phyloP scores from a whole-genome alignment of 2,113 vertebrate species.

The Engystomops pustulosus region DNA sequence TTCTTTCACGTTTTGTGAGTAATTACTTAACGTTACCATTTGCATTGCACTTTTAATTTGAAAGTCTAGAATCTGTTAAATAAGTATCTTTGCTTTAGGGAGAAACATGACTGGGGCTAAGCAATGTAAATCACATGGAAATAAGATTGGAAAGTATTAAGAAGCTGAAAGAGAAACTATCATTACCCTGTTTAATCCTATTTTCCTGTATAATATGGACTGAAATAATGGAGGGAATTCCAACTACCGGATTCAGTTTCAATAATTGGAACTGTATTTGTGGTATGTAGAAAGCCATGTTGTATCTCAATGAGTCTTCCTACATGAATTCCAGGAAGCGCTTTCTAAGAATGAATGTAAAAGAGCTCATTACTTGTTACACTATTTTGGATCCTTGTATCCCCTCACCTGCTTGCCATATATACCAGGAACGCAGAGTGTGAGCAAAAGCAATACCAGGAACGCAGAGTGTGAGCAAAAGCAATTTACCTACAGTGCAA shows the following conservation, averaged over 20 bases:
- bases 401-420: too few relatives aligned
- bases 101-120: slow-evolving; percentile 15
- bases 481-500: too few relatives aligned
- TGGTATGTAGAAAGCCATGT: neutral
- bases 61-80: neutral
- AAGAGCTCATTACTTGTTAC: too few relatives aligned
- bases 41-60: neutral
- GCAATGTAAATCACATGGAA: neutral
- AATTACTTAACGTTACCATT: neutral
- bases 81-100: neutral
- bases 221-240: neutral
- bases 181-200: slow-evolving; percentile 11
- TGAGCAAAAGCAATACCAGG: too few relatives aligned
- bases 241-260: neutral
- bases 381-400: too few relatives aligned
- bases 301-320: neutral
- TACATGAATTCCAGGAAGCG: neutral
- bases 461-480: too few relatives aligned
- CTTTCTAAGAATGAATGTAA: neutral
- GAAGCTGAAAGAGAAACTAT: slow-evolving; percentile 5
- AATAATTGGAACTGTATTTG: neutral
- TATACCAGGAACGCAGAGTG: too few relatives aligned
- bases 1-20: neutral
- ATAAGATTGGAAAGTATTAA: slow-evolving; percentile 7
- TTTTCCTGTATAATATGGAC: neutral